Percentiles rank a stretch among this genome's conserved stretches.
Evolutionary conservation across 2,797 vertebrate genomes (phyloP).

Genomic region (Pipistrellus kuhlii): DNA sequence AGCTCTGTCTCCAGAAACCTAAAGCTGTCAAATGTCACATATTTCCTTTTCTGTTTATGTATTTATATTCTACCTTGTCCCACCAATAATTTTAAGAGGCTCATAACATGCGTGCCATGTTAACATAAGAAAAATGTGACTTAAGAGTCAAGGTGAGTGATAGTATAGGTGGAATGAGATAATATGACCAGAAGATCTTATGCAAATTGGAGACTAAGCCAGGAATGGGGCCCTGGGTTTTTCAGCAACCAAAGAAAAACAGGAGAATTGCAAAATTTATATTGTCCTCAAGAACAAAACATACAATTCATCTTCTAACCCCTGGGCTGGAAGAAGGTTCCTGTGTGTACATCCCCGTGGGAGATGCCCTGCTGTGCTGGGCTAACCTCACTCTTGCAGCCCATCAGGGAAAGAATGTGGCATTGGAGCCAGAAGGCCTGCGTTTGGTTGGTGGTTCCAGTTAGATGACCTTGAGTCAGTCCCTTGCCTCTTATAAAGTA

Average conservation of each 20-base stretch:
- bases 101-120: background rate
- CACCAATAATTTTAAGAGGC: conserved; percentile 4
- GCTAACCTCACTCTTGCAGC: background rate
- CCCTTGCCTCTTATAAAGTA: background rate
- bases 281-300: background rate
- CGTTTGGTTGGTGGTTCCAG: background rate
- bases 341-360: accelerated
- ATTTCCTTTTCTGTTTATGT: background rate
- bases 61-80: background rate
- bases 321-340: background rate
- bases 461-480: background rate
- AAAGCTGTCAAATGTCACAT: background rate
- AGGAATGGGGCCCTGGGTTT: background rate
- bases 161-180: background rate
- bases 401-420: background rate
- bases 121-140: conserved; percentile 13
- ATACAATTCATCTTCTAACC: background rate
- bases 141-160: background rate
- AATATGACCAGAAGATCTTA: background rate
- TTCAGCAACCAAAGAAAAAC: background rate
- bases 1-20: background rate
- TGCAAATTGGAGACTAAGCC: background rate
- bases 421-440: background rate
- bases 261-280: conserved; percentile 15
- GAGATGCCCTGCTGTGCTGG: background rate